Percentiles rank a stretch among this genome's conserved stretches.
phyloP scores from a whole-genome alignment of 2,888 invertebrate species.

The Osmoderma eremita region DNA sequence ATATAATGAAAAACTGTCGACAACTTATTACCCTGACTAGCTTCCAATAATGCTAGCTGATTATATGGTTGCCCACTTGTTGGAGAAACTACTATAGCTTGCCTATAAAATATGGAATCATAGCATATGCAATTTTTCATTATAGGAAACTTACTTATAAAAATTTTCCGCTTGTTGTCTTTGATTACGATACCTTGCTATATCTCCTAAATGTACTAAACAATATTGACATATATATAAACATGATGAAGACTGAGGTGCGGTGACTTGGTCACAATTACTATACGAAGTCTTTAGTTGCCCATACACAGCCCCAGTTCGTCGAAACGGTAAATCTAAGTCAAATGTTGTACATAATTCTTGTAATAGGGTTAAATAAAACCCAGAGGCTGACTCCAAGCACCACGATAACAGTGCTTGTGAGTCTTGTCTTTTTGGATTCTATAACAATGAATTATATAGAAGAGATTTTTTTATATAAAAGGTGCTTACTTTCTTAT shows the following conservation, averaged over 20 bases:
- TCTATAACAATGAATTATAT: conserved; percentile 64
- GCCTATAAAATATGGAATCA: conserved; percentile 62
- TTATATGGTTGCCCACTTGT: conserved; percentile 90
- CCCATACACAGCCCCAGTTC: conserved; percentile 62
- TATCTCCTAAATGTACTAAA: conserved; percentile 87
- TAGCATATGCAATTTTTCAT: not conserved
- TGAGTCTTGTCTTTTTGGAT: conserved; percentile 77
- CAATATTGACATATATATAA: conserved; percentile 90
- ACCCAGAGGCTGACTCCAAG: conserved; percentile 85
- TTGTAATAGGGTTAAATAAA: conserved; percentile 83
- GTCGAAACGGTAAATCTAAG: conserved; percentile 80
- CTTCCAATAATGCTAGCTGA: conserved; percentile 84
- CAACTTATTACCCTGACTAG: conserved; percentile 81
- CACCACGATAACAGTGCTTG: conserved; percentile 84
- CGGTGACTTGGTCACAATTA: conserved; percentile 53
- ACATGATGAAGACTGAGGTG: conserved; percentile 75
- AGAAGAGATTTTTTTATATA: conserved; percentile 5
- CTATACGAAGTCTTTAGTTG: conserved; percentile 52
- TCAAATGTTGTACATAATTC: conserved; percentile 85
- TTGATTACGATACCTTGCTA: conserved; percentile 85
- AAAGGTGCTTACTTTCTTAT: conserved; percentile 73
- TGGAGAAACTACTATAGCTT: conserved; percentile 78
- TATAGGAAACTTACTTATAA: conserved; percentile 69
- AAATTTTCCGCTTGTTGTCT: conserved; percentile 84
- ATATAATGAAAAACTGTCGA: conserved; percentile 89